phyloP scores from a whole-genome alignment of 1,140 invertebrate genomes.

The Papilio polytes region DNA sequence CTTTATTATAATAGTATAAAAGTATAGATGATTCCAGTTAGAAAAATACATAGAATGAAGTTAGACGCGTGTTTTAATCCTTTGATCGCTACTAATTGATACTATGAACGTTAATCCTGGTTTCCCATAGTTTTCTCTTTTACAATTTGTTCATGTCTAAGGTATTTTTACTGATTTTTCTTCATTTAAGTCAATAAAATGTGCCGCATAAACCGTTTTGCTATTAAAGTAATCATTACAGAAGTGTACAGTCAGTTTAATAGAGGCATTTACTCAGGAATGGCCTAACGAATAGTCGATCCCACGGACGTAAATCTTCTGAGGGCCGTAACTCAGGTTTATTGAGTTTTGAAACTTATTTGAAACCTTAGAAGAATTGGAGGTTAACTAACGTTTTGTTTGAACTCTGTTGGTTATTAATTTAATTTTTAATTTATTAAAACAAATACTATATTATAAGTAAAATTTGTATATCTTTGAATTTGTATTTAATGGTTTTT shows the following conservation, averaged over 20 bases:
- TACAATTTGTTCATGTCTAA: too few relatives aligned
- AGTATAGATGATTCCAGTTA: too few relatives aligned
- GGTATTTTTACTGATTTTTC: not conserved
- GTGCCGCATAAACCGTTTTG: not conserved
- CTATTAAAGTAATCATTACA: slow-evolving; percentile 45
- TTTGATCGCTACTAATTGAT: too few relatives aligned
- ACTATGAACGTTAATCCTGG: too few relatives aligned
- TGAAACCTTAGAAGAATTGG: slow-evolving; percentile 30
- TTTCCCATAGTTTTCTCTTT: too few relatives aligned
- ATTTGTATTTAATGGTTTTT: not conserved
- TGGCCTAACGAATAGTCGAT: slow-evolving; percentile 71
- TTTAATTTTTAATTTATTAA: too few relatives aligned
- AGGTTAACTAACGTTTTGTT: not conserved
- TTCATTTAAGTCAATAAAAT: not conserved
- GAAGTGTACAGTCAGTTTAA: slow-evolving; percentile 59
- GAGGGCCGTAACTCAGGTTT: slow-evolving; percentile 74
- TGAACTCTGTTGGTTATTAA: not conserved
- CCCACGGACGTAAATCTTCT: slow-evolving; percentile 69
- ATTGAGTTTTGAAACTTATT: slow-evolving; percentile 74
- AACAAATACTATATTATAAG: too few relatives aligned
- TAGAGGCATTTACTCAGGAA: slow-evolving; percentile 59
- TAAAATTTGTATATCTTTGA: not conserved
- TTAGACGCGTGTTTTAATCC: too few relatives aligned
- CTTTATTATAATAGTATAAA: too few relatives aligned
- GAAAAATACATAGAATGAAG: too few relatives aligned